Evolutionary conservation across 2,888 invertebrate species (phyloP), one percentile per base, ranked within the genome.

Genomic region (Amphipoea lucens): DNA sequence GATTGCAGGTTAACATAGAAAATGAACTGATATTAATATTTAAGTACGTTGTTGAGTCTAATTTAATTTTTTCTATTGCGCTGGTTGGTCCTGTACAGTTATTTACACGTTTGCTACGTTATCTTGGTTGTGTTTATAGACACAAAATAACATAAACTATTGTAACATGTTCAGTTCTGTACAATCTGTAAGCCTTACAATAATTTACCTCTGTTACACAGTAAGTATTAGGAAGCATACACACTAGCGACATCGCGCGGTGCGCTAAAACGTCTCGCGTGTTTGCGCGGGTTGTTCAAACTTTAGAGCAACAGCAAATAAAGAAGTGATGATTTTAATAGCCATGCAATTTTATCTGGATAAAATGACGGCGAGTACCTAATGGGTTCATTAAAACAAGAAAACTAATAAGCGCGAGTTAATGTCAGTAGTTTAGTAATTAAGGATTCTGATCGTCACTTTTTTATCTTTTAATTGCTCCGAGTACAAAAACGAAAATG

Each of bases 401-500:
- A 69, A 42, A 63, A 78, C 9, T 17, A 57, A 45, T 63, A 45
- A 57, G 45, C 36, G 14, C 12, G 40, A 20, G 72, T 29, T 79
- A 23, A 6, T 54, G n/a, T 54, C 36, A 45, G 62, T 71, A 40
- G 45, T 42, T 68, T 51, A 29, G 17, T 63, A 45, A 54, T 63
- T 23, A 66, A 54, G 63, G n/a, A 65, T 5, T 62, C n/a, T 14
- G 4, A 36, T 40, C 12, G 9, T 40, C 20, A 62, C 5, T 62
- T 62, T 20, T 66, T 74, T 62, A 51, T 62, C 6, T 45, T 79
- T 23, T 45, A n/a, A 79, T 71, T 71, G 36, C n/a, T 62, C 12
- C 57, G n/a, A 57, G 1, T 12, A 51, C 20, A 40, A 68, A 54
- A 45, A 54, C 4, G 5, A 29, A 40, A 74, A 74, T 68, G 51